Base-by-base conservation (phyloP, 2,888 invertebrate genomes). In the Eumacrocentrus americanus region DNA sequence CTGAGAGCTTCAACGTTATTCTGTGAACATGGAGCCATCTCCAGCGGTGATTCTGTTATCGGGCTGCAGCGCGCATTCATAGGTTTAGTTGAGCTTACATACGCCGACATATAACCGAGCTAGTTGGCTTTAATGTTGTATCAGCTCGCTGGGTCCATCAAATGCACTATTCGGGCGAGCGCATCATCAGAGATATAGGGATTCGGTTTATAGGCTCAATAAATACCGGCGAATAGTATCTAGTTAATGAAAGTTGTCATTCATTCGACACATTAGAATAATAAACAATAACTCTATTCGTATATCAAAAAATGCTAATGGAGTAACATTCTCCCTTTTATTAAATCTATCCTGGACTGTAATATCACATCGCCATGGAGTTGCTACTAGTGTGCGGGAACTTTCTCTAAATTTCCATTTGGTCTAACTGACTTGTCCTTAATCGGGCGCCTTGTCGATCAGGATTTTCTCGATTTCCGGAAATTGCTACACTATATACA, bases 1-100 rank as follows among this genome's bases (percentile, higher is more conserved):
- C 4, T 2, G 14, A 14, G 12, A 16, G 16, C 6, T 16, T 14
- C 16, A 58, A 54, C 61, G 60, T 60, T 48, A 58, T 57, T 59
- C 57, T 59, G 44, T 64, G 63, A 64, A 67, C 67, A 60, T 60
- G 66, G 52, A 46, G 68, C 69, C 67, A 69, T 61, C 65, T 67
- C 64, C 66, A 61, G 51, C 64, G 61, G 67, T 75, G 73, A 75
- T 74, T 73, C 72, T 69, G 70, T 75, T 75, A 75, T 75, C 75
- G 69, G 70, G 66, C 68, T 61, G 62, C 69, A 56, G 47, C 60
- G 68, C 65, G 65, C 70, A 47, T 51, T 56, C 54, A 44, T 47
- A 54, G 60, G 47, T 60, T 64, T 58, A 64, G 57, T 51, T 51
- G 58, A 18, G 52, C 52, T 44, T 57, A 52, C 46, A 47, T 6